Evolutionary conservation across 2,888 invertebrate genomes (phyloP), one percentile per base, ranked within the genome.

Genomic region (Germaria angustata): DNA sequence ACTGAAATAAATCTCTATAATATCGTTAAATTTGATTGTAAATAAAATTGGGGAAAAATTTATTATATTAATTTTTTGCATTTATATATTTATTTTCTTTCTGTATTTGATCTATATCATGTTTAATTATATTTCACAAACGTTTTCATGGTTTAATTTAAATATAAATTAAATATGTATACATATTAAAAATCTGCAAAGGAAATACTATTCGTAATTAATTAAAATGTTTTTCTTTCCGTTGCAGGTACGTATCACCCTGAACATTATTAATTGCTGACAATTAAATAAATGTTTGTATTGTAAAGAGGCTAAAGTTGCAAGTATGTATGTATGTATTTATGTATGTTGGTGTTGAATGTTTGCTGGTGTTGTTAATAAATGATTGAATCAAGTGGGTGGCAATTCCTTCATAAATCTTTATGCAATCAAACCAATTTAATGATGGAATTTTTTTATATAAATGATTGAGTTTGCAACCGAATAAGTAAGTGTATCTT

Each of bases 191-290:
- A 49, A 71, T 57, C 24, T 1, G 1, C 22, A 51, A 46, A 28
- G 3, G n/a, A 41, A 41, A 28, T 20, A 46, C 3, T 46, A 20
- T 13, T 20, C 17, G 28, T 36, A 73, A 75, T 73, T 55, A 55
- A 55, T 55, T 63, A 22, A 34, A 53, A 8, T 32, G 59, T 17
- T 24, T 28, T 17, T 39, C 32, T 39, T 28, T 39, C 39, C 71
- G 55, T 81, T 81, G 65, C 76, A 81, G 81, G 81, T 81, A 81
- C 63, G 81, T 81, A 81, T 61, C 51, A 59, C 4, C 39, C 36
- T 3, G n/a, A 24, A 17, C 53, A 57, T 55, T 65, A 65, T 49
- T 59, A 51, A 72, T 59, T 66, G 72, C 59, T 57, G 71, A 57
- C 78, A 79, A 78, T 78, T 53, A 69, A 63, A 63, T 53, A 41